A percentile compares a stretch with the other conserved stretches of the same genome.
Conservation (phyloP, 92 coral and sea anemone species). For the Zoanthus sansibaricus region DNA sequence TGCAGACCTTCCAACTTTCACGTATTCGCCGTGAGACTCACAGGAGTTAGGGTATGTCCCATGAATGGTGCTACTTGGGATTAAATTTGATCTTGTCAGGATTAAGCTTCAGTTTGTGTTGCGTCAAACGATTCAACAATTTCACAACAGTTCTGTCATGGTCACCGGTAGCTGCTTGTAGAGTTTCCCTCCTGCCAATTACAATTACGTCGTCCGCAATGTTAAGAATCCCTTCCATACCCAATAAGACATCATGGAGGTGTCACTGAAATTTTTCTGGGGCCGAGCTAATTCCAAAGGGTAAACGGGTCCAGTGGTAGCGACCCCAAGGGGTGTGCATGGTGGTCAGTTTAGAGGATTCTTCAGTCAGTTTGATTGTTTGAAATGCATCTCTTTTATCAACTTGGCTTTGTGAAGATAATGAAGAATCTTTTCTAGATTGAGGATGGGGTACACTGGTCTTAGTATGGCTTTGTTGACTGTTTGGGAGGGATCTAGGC, state of each 20-base stretch:
- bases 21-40: too few species aligned
- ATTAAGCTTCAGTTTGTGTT: background rate
- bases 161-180: background rate
- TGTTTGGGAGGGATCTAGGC: too few species aligned
- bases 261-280: background rate
- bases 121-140: background rate
- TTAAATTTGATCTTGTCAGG: background rate
- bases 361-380: too few species aligned
- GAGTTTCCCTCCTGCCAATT: too few species aligned
- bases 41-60: background rate
- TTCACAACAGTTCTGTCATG: background rate
- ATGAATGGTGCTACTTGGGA: background rate
- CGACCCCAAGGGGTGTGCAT: too few species aligned
- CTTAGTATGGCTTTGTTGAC: too few species aligned
- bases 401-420: background rate
- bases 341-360: too few species aligned
- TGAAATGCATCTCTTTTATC: too few species aligned
- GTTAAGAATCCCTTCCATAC: background rate
- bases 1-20: background rate
- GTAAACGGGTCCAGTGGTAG: too few species aligned
- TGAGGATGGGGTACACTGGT: background rate
- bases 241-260: background rate
- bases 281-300: too few species aligned
- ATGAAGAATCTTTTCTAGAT: background rate
- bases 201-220: background rate